Evolutionary conservation across 2,888 invertebrate species (phyloP).

Genomic region (Drosophila mimetica): DNA sequence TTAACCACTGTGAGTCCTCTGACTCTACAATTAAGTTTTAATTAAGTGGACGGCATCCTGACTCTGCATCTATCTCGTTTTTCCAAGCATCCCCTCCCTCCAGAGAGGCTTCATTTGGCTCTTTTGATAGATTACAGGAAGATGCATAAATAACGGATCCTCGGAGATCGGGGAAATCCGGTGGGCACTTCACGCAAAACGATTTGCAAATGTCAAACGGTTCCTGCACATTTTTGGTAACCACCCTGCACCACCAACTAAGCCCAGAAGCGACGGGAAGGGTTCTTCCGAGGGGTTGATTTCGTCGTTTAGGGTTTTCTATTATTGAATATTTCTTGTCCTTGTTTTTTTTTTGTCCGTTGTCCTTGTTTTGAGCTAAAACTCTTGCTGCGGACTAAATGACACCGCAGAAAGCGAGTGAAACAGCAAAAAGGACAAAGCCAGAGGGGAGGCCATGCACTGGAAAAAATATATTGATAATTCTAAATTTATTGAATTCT

Average conservation of each 20-base stretch:
- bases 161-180: conserved; percentile 20
- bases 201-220: conserved; percentile 64
- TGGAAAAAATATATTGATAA: not conserved
- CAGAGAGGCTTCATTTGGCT: conserved; percentile 49
- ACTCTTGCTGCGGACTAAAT: conserved; percentile 60
- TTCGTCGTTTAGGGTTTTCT: conserved; percentile 59
- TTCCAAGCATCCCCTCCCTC: conserved; percentile 5
- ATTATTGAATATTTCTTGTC: conserved; percentile 74
- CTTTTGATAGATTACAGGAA: conserved; percentile 54
- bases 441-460: conserved; percentile 31
- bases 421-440: conserved; percentile 53
- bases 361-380: conserved; percentile 45
- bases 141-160: conserved; percentile 53
- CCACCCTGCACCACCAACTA: conserved; percentile 8
- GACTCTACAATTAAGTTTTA: conserved; percentile 73
- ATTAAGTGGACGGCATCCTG: conserved; percentile 67
- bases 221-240: conserved; percentile 13
- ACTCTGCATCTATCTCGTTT: conserved; percentile 26
- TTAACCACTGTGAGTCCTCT: conserved; percentile 36
- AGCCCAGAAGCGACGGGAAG: not conserved
- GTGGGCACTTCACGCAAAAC: conserved; percentile 39
- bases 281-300: conserved; percentile 60
- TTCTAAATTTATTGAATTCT: not conserved
- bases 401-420: conserved; percentile 76
- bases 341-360: conserved; percentile 14